Conservation (phyloP, 2,797 vertebrate genomes). For the Silurus aristotelis region DNA sequence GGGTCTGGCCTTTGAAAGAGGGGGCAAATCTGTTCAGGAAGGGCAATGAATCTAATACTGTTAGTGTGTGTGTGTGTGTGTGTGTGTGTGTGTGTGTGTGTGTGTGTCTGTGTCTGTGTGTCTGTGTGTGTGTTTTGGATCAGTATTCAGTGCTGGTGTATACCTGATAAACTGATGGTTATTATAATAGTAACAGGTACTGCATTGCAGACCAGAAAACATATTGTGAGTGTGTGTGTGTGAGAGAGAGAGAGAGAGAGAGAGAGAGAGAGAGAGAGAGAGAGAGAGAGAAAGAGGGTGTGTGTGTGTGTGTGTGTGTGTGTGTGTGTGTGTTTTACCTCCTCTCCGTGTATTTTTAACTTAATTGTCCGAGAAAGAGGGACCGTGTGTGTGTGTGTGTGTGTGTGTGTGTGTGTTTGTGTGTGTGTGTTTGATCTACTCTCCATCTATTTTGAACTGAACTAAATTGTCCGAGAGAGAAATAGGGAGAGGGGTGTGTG, state of each 20-base stretch:
- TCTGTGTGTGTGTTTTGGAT: slow-evolving; percentile 1
- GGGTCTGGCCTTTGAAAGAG: slow-evolving; percentile 25
- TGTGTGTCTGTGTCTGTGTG: slow-evolving; percentile 36
- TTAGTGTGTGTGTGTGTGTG: slow-evolving; percentile 32
- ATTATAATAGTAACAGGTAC: not conserved
- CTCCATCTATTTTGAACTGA: not conserved
- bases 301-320: not conserved
- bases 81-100: slow-evolving; percentile 29
- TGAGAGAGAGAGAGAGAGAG: not conserved
- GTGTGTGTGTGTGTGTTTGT: slow-evolving; percentile 9
- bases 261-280: too few species aligned
- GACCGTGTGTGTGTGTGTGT: slow-evolving; percentile 14
- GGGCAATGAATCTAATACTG: slow-evolving; percentile 23
- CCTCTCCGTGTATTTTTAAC: too few species aligned
- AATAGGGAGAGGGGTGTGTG: not conserved
- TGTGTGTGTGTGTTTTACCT: not conserved
- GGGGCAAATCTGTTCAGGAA: slow-evolving; percentile 28
- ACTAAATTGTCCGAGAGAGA: not conserved
- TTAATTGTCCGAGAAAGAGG: too few species aligned
- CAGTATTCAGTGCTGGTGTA: too few species aligned
- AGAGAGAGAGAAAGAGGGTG: not conserved
- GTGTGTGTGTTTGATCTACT: not conserved
- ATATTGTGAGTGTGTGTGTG: not conserved
- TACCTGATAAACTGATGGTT: not conserved
- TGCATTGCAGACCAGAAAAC: slow-evolving; percentile 12